A percentile compares a stretch with the other conserved stretches of the same genome.
Evolutionary conservation across 2,888 invertebrate species (phyloP).

Genomic region (Malacosoma neustria): DNA sequence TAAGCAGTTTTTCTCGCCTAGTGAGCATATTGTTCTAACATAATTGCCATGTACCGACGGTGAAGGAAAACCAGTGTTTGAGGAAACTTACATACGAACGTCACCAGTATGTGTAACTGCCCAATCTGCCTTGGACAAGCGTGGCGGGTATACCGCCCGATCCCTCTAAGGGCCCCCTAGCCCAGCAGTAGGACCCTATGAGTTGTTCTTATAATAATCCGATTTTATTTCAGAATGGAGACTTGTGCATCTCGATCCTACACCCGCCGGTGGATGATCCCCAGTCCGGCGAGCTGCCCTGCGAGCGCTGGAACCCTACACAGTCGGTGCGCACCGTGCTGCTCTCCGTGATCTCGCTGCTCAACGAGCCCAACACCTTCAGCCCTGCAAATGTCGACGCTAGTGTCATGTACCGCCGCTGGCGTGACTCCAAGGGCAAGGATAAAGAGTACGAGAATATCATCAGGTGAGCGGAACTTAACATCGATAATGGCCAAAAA

Average conservation of each 20-base stretch:
- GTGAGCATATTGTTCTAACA: too few relatives aligned
- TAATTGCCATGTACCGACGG: too few relatives aligned
- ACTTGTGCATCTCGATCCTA: slow-evolving; percentile 98
- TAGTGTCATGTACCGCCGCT: slow-evolving; percentile 98
- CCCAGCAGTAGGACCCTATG: too few relatives aligned
- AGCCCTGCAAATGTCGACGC: slow-evolving; percentile 99
- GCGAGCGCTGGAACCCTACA: slow-evolving; percentile 99
- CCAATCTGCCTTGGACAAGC: too few relatives aligned
- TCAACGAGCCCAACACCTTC: slow-evolving; percentile 99
- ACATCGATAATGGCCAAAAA: too few relatives aligned
- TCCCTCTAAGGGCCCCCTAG: too few relatives aligned
- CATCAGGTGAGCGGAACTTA: slow-evolving; percentile 84
- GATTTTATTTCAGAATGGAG: slow-evolving; percentile 88
- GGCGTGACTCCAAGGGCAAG: slow-evolving; percentile 98
- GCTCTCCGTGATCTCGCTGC: slow-evolving; percentile 96
- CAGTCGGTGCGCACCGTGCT: slow-evolving; percentile 99
- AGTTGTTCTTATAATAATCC: too few relatives aligned
- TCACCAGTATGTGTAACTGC: too few relatives aligned
- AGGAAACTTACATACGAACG: too few relatives aligned
- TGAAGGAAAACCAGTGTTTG: too few relatives aligned
- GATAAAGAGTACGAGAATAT: slow-evolving; percentile 99
- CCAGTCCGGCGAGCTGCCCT: slow-evolving; percentile 98
- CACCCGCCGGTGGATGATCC: slow-evolving; percentile 99
- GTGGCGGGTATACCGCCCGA: too few relatives aligned
- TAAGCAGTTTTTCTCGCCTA: too few relatives aligned